These are phyloP conservation scores for Anisognathus igniventris DNA, from an alignment of 2,797 vertebrate genomes.

Conservation along the genomic window DNA sequence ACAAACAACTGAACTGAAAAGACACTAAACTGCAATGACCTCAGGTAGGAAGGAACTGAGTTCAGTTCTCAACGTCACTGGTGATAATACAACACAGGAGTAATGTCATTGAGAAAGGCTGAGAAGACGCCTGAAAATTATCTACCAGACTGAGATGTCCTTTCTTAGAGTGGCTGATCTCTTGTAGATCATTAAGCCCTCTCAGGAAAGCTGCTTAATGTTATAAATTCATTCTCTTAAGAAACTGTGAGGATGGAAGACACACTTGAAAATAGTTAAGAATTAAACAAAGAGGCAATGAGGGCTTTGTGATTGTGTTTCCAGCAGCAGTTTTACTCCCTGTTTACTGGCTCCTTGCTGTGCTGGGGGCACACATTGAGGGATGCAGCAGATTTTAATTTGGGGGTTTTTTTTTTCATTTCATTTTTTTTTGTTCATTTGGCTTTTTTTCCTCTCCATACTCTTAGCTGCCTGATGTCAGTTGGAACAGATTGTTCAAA, in stretches of 20 bases:
- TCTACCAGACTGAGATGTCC: slow-evolving; percentile 21
- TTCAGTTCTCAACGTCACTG: slow-evolving; percentile 6
- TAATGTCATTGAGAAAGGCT: slow-evolving; percentile 39
- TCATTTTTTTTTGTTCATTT: neutral
- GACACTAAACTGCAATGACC: neutral
- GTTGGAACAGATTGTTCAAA: neutral
- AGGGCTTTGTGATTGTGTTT: neutral
- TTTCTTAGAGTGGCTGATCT: slow-evolving; percentile 39
- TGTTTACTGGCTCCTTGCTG: neutral
- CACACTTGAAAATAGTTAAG: neutral
- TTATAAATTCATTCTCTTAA: slow-evolving; percentile 31
- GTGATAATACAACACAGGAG: neutral
- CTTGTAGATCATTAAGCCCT: slow-evolving; percentile 44
- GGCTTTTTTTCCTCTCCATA: neutral
- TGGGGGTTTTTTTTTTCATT: neutral
- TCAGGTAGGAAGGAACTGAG: neutral
- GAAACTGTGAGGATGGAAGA: neutral
- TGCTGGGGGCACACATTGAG: neutral
- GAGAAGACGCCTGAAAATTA: slow-evolving; percentile 63
- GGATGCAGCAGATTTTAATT: neutral
- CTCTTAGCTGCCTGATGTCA: neutral
- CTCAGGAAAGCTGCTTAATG: slow-evolving; percentile 42
- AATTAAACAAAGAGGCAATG: neutral
- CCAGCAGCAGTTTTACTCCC: neutral
- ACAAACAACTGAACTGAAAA: neutral